Percentiles rank a stretch among this genome's conserved stretches.
These are phyloP conservation scores for Anas capensis DNA, from an alignment of 2,797 vertebrate species.

Conservation along the genomic window DNA sequence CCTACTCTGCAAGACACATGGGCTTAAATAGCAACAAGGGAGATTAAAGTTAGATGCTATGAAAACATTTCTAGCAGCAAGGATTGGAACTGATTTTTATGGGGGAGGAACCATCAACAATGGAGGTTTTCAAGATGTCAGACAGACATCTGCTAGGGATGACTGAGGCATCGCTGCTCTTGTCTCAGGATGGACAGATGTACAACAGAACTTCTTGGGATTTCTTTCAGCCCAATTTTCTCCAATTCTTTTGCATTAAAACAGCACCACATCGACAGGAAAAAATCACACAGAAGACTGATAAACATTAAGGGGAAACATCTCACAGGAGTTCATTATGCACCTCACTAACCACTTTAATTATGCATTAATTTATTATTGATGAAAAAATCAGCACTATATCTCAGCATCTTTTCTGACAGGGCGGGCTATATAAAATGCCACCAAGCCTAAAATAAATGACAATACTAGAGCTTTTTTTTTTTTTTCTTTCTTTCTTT, in stretches of 20 bases:
- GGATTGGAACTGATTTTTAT: background rate
- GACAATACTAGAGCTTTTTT: conserved; percentile 3
- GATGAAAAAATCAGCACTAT: conserved; percentile 39
- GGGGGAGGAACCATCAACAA: background rate
- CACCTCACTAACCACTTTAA: conserved; percentile 60
- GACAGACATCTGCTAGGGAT: background rate
- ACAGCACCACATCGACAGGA: background rate
- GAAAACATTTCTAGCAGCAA: background rate
- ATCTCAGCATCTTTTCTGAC: conserved; percentile 51
- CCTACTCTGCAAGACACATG: background rate
- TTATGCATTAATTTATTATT: conserved; percentile 69
- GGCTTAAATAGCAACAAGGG: background rate
- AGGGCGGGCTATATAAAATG: conserved; percentile 57
- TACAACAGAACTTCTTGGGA: background rate
- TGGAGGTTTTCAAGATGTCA: background rate
- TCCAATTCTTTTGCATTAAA: background rate
- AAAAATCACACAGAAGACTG: background rate
- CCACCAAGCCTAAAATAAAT: conserved; percentile 47
- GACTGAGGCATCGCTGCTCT: background rate
- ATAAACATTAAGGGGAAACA: conserved; percentile 32
- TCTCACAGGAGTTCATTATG: conserved; percentile 47
- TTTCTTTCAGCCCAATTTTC: background rate
- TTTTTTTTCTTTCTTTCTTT: background rate
- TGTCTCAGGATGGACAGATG: background rate
- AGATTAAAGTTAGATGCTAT: background rate